Base-by-base conservation (phyloP, 2,888 invertebrate species). In the Scaptomyza polygonia region DNA sequence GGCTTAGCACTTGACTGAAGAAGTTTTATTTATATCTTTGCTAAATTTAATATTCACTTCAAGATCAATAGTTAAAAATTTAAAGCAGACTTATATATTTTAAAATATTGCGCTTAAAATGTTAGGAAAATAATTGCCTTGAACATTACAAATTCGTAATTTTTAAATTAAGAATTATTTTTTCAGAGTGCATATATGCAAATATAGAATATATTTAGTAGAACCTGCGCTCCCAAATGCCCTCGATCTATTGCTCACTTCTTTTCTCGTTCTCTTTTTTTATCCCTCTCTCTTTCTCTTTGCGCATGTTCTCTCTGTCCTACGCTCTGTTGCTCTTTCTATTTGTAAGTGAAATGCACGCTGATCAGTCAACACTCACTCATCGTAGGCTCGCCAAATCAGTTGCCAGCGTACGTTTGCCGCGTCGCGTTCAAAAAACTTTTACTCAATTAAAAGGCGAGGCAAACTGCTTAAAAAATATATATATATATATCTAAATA, bases 381-480 rank as follows among this genome's bases (percentile, higher is more conserved):
- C 47, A 32, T 12, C 29, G 16, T 29, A 8, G 45, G 29, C 29
- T 47, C 45, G 57, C 55, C 30, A 71, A 78, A 49, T 77, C 66
- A 77, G 82, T 83, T 83, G 80, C 69, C 56, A 65, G 71, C 58
- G 57, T 67, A 73, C 73, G 71, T 58, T 86, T 71, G 86, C 63
- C 64, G 84, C 67, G 70, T 32, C 76, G 65, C 57, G 78, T 82
- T 71, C 67, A 45, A 66, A 52, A 51, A 36, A 32, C 9, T 18
- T 18, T 48, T 56, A 25, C 11, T 34, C 14, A 14, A 12, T 0
- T n/a, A 9, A 32, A 47, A 18, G 9, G 12, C n/a, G n/a, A 9
- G 32, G 18, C n/a, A 8, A 3, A 48, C 21, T 48, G 34, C 21
- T 34, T 34, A 9, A 47, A 47, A 1, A 48, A 48, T 32, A 21